Conservation (phyloP, 2,888 invertebrate species). For the Embidobia sp. region DNA sequence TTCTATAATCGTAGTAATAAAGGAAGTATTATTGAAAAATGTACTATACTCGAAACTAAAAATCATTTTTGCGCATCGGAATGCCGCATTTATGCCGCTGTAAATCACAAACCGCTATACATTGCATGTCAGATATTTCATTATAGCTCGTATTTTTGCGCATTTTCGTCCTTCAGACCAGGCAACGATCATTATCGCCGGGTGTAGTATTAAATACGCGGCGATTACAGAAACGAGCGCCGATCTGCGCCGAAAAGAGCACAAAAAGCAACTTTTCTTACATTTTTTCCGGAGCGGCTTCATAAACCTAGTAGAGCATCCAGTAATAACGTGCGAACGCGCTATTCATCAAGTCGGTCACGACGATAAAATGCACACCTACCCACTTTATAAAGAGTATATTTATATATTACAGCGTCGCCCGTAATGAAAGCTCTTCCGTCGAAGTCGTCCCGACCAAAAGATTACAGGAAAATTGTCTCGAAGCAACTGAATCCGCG, state of each 20-base stretch:
- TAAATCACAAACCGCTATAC: slow-evolving; percentile 29
- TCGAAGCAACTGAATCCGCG: slow-evolving; percentile 60
- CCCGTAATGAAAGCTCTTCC: slow-evolving; percentile 70
- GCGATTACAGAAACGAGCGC: slow-evolving; percentile 66
- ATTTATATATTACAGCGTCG: slow-evolving; percentile 8
- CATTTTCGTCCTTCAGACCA: slow-evolving; percentile 33
- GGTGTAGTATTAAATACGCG: slow-evolving; percentile 72
- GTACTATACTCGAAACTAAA: too few species aligned
- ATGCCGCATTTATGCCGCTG: slow-evolving; percentile 12
- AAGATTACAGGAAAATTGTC: slow-evolving; percentile 38
- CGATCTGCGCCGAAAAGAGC: slow-evolving; percentile 68
- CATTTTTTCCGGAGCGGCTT: slow-evolving; percentile 40
- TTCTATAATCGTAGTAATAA: too few species aligned
- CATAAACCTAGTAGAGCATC: slow-evolving; percentile 74
- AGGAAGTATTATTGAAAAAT: too few species aligned
- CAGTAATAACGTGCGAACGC: slow-evolving; percentile 79
- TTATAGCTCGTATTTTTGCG: slow-evolving; percentile 28
- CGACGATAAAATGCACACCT: slow-evolving; percentile 76
- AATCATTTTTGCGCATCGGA: too few species aligned
- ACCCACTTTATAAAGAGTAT: slow-evolving; percentile 48
- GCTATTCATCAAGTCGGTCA: slow-evolving; percentile 77
- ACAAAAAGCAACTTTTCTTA: too few species aligned
- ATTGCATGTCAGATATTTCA: slow-evolving; percentile 34
- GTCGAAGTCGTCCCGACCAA: slow-evolving; percentile 51
- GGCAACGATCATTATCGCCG: slow-evolving; percentile 72